Base-by-base conservation (phyloP, 2,113 vertebrate genomes). In the Zosterops lateralis region DNA sequence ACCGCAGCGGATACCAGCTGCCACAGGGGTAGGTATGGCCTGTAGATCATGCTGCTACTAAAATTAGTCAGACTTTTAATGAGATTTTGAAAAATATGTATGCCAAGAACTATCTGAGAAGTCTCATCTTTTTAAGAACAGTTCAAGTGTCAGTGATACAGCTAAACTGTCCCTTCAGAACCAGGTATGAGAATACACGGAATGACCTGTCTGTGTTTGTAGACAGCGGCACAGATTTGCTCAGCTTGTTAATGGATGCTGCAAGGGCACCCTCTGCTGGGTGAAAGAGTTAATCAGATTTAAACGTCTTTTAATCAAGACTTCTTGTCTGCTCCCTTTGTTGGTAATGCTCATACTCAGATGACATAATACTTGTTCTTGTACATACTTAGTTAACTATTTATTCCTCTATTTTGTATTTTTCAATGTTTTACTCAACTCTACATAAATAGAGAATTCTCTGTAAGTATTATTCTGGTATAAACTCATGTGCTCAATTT, bases 61-160 rank as follows among this genome's bases (percentile, higher is more conserved):
- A 75, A 87, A 93, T 93, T 83, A 82, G 40, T 61, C 50, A 82
- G 48, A 62, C 74, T 68, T 89, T 80, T 96, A 96, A 96, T 72
- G 92, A 97, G 91, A 95, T 94, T 94, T 96, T 97, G 96, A 89
- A 97, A 97, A 97, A 93, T 72, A 40, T 78, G 3, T 44, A 24
- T 91, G 73, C 53, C 79, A 58, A 34, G 79, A 82, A 61, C 44
- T 90, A 22, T 38, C 36, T 81, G 84, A 90, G 86, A 88, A 89
- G 51, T 75, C 2, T 14, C 36, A 28, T 0, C 22, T 24, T 85
- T 85, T 50, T 38, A 88, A 56, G 67, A 65, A 78, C 56, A 34
- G 19, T 62, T 77, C n/a, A 44, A 53, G 32, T 36, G 36, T 68
- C 26, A 31, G 42, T 53, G 36, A 48, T 57, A 1, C 20, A 66